Conservation (phyloP, 2,113 vertebrate species). For the Chiloscyllium plagiosum region DNA sequence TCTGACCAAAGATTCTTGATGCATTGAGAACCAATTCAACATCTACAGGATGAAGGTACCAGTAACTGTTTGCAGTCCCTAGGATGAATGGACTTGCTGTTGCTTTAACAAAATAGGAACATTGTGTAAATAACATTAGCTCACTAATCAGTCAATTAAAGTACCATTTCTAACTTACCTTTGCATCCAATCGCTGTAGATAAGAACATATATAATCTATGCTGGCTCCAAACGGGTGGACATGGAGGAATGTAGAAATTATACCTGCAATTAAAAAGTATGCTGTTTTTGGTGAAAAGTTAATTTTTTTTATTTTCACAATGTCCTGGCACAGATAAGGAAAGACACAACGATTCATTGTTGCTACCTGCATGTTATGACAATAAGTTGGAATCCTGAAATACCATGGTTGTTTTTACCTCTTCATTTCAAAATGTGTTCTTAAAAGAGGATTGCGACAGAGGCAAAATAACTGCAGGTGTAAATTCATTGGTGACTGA, state of each 20-base stretch:
- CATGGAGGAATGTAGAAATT: conserved; percentile 88
- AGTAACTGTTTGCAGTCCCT: background rate
- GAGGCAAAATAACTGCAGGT: no score
- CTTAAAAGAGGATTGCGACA: no score
- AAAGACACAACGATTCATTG: background rate
- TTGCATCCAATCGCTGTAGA: conserved; percentile 86
- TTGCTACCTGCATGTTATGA: background rate
- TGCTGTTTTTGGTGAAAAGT: background rate
- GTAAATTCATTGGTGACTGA: no score
- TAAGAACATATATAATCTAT: conserved; percentile 98
- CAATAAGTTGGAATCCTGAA: no score
- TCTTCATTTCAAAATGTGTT: no score
- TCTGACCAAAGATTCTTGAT: background rate
- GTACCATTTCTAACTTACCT: conserved; percentile 57
- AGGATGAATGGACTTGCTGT: background rate
- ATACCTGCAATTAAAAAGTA: conserved; percentile 65
- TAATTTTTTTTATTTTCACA: background rate
- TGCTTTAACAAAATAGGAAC: background rate
- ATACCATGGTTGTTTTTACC: no score
- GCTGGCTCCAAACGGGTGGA: conserved; percentile 90
- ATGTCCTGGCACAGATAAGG: background rate
- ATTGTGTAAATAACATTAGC: background rate
- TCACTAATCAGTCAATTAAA: background rate
- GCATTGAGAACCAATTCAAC: background rate
- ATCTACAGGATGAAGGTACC: background rate